Base-by-base conservation (phyloP, 2,888 invertebrate species). In the Microplitis manilae region DNA sequence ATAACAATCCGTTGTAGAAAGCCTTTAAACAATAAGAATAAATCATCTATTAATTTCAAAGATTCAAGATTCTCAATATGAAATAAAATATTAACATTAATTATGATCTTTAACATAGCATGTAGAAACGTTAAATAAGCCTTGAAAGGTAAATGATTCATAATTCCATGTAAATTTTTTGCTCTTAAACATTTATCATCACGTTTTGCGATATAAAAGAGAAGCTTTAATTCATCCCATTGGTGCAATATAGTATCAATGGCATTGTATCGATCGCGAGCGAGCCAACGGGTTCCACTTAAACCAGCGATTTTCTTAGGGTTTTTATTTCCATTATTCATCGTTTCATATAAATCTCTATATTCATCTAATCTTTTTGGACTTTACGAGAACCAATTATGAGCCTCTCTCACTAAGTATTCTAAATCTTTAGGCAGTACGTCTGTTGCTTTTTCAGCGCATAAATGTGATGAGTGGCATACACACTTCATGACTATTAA, bases 101-200 rank as follows among this genome's bases (percentile, higher is more conserved):
- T 77, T 71, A 76, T 77, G 75, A 30, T 59, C 81, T 84, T 84
- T n/a, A 84, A 77, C 80, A 79, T 78, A 8, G 80, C 76, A 60
- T 69, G 76, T 64, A 82, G 20, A 83, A 85, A 85, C 79, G 81
- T 77, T 62, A 83, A 77, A 64, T 79, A 82, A 75, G 81, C 81
- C 81, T 85, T 80, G 59, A 64, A 79, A n/a, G 77, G 79, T 38
- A 78, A 15, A 69, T 78, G 39, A 15, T 62, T 39, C 81, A 84
- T 82, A 30, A 81, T 82, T 72, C 79, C 82, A 80, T 83, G 71
- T 71, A 85, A 78, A 68, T 84, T 81, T 77, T 83, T 78, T 5
- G 83, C 84, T 81, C 79, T 83, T 68, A 79, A 82, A 79, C 83
- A 85, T 79, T 82, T 82, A 9, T 85, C 82, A 60, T 83, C 77